These are phyloP conservation scores for Corythornis leucogaster DNA, from an alignment of 2,797 vertebrate genomes.

Conservation along the genomic window DNA sequence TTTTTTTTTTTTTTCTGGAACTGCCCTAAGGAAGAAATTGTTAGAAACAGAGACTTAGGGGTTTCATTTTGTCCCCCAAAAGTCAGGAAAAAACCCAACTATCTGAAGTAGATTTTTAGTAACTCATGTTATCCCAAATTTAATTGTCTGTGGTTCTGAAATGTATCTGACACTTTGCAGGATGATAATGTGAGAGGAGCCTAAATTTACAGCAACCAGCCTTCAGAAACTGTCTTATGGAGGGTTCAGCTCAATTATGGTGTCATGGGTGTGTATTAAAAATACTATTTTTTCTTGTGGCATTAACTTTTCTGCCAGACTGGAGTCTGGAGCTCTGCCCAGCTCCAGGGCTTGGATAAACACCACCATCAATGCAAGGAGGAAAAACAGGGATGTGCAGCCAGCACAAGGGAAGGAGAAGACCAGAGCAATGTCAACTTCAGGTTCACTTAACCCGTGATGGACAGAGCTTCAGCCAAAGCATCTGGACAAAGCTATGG, in stretches of 20 bases:
- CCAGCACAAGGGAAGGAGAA: background rate
- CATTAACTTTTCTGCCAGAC: background rate
- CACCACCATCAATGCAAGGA: background rate
- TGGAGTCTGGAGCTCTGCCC: background rate
- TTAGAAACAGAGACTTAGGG: background rate
- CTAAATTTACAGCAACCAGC: background rate
- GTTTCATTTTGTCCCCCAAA: background rate
- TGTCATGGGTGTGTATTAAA: background rate
- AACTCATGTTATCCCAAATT: background rate
- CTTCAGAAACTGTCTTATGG: background rate
- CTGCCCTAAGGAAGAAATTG: background rate
- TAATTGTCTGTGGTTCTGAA: background rate
- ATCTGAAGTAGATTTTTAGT: background rate
- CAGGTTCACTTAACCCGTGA: background rate
- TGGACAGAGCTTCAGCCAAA: background rate
- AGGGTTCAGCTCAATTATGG: background rate
- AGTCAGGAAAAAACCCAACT: background rate
- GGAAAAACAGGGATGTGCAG: background rate
- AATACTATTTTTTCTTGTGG: background rate
- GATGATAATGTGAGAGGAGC: background rate
- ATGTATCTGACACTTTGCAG: background rate
- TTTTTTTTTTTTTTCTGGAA: background rate
- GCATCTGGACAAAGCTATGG: background rate
- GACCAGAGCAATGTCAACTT: rapidly evolving
- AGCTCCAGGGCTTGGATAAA: background rate